Conservation (phyloP, 1,140 invertebrate species). For the Tetramorium simillimum region DNA sequence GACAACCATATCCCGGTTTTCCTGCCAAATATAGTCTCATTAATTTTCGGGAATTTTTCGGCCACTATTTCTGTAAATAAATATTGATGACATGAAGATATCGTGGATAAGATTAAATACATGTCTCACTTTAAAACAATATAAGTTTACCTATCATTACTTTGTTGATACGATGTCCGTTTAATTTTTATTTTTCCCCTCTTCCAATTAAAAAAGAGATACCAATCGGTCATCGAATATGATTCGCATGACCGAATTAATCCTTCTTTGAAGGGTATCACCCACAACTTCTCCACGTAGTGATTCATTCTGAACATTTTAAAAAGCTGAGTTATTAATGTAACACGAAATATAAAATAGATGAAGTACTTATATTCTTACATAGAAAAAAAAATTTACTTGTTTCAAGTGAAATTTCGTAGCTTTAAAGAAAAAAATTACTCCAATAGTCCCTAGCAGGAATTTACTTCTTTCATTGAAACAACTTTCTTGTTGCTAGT, state of each 20-base stretch:
- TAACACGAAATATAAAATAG: neutral
- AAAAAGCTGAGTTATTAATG: neutral
- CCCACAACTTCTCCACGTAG: neutral
- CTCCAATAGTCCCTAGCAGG: no score
- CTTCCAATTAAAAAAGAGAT: neutral
- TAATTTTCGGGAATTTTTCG: neutral
- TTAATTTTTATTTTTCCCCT: neutral
- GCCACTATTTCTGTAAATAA: neutral
- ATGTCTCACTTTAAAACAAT: neutral
- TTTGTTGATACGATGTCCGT: neutral
- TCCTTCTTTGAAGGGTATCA: neutral
- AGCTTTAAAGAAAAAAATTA: no score
- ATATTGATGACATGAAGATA: neutral
- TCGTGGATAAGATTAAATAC: neutral
- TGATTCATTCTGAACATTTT: neutral
- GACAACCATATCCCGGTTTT: neutral
- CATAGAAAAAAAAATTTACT: neutral
- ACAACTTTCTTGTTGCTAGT: no score
- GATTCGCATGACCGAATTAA: neutral
- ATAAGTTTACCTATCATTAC: neutral
- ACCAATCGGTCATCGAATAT: neutral
- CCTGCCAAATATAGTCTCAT: neutral
- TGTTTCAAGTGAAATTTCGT: no score
- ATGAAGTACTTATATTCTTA: neutral
- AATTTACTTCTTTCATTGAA: no score